phyloP scores from a whole-genome alignment of 2,797 vertebrate species.

The Galaxias olidus region DNA sequence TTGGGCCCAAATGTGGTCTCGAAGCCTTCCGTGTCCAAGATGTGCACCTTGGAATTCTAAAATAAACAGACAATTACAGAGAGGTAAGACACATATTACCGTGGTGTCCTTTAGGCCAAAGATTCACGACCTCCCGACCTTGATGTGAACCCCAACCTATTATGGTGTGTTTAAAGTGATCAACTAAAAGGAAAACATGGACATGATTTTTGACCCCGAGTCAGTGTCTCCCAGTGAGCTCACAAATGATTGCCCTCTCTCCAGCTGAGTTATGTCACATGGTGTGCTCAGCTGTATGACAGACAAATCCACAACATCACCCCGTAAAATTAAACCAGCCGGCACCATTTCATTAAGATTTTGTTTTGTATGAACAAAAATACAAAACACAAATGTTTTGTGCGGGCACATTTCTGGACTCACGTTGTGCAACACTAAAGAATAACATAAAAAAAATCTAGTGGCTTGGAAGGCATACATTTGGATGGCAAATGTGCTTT shows the following conservation, averaged over 20 bases:
- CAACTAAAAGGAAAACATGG: no score
- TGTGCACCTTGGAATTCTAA: slow-evolving; percentile 94
- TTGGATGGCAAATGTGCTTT: slow-evolving; percentile 7
- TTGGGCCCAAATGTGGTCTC: slow-evolving; percentile 95
- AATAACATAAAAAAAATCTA: slow-evolving; percentile 4
- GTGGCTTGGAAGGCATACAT: neutral
- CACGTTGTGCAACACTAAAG: neutral
- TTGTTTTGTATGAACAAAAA: slow-evolving; percentile 4
- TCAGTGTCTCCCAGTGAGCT: no score
- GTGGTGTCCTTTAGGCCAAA: no score
- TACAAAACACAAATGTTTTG: slow-evolving; percentile 11
- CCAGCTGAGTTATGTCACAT: no score
- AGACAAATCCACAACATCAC: neutral
- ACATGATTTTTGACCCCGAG: no score
- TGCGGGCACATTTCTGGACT: neutral
- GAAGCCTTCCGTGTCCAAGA: slow-evolving; percentile 95
- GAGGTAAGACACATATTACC: no score
- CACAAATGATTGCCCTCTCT: no score
- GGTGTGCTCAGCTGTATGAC: neutral
- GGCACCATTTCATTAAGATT: neutral
- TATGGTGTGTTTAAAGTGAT: no score
- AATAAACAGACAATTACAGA: neutral
- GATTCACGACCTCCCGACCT: no score
- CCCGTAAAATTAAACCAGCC: neutral
- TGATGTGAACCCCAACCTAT: no score